Evolutionary conservation across 2,797 vertebrate species (phyloP), one percentile per base, ranked within the genome.

Genomic region (Scolopax bukidnonensis): DNA sequence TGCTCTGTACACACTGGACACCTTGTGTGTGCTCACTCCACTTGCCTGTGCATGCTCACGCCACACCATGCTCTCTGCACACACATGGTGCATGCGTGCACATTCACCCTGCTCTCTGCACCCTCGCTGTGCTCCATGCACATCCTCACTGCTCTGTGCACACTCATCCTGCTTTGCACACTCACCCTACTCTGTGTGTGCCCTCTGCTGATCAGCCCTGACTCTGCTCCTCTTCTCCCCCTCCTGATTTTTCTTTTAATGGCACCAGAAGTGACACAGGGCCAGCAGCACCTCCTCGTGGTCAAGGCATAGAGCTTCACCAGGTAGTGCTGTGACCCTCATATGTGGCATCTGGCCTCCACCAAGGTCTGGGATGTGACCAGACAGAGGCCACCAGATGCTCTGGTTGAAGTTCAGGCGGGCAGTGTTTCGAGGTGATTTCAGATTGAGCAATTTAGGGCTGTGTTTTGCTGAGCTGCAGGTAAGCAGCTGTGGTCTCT

Each of bases 1-100:
- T 1, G 24, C 38, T 24, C 56, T 4, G 9, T 24, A 32, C 23
- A 3, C 0, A 1, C 24, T 20, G 36, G 36, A 36, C 36, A 9
- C 36, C 36, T 36, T 8, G 36, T 36, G 0, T 3, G n/a, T 13
- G 40, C 32, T 11, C 32, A 1, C 59, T 12, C 11, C 30, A 10
- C 40, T 33, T 6, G 3, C 2, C 45, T 24, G 28, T 5, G 23
- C 16, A 10, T 1, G 3, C 59, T 56, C 10, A 4, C 4, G 11
- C 11, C 4, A 4, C 47, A 23, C 47, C 47, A 23, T 47, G 33
- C n/a, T 33, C 2, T 14, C 6, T 9, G 48, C 74, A 24, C 11
- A 4, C 32, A 17, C 21, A 12, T 32, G 11, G 14, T 27, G 50
- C 43, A 11, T 16, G 11, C 10, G 3, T 41, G 24, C 75, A 63